These are phyloP conservation scores for Symphodus melops DNA, from an alignment of 2,113 vertebrate species.

Conservation along the genomic window DNA sequence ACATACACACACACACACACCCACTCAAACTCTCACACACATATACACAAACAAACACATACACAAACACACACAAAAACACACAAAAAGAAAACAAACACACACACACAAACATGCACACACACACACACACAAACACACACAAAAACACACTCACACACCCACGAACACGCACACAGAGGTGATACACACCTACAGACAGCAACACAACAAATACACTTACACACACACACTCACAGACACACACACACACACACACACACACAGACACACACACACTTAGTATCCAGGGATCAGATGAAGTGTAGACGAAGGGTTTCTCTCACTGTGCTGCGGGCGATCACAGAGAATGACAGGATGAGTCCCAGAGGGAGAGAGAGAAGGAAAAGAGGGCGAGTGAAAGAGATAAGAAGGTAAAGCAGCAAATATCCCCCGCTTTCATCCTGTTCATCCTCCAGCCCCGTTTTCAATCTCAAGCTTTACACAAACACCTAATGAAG, in stretches of 20 bases:
- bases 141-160: too few species aligned
- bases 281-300: slow-evolving; percentile 6
- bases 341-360: slow-evolving; percentile 28
- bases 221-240: slow-evolving; percentile 16
- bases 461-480: neutral
- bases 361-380: neutral
- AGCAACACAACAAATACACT: slow-evolving; percentile 9
- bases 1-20: neutral
- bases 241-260: slow-evolving; percentile 23
- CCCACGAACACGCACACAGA: slow-evolving; percentile 13
- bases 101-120: slow-evolving; percentile 17
- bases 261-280: slow-evolving; percentile 12
- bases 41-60: too few species aligned
- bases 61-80: neutral
- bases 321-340: slow-evolving; percentile 37
- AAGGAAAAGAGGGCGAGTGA: neutral
- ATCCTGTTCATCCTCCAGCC: neutral
- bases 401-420: neutral
- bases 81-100: too few species aligned
- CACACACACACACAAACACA: neutral
- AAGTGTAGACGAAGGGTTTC: slow-evolving; percentile 27
- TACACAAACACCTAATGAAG: neutral
- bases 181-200: slow-evolving; percentile 22
- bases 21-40: neutral
- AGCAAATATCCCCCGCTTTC: neutral